Evolutionary conservation across 2,797 vertebrate genomes (phyloP).

Genomic region (Streptopelia turtur): DNA sequence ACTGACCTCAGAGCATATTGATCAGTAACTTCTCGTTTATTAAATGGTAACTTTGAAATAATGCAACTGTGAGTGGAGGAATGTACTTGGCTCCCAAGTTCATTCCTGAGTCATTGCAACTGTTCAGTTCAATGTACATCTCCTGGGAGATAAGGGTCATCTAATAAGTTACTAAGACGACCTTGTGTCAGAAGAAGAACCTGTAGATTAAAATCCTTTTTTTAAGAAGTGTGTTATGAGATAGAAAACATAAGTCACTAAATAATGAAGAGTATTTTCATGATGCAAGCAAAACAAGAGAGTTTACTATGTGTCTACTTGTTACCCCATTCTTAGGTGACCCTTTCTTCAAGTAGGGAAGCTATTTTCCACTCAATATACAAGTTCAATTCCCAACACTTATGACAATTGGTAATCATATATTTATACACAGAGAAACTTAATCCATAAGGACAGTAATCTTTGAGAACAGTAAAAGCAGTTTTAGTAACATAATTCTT

Average conservation of each 20-base stretch:
- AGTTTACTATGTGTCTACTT: not conserved
- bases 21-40: not conserved
- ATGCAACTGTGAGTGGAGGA: not conserved
- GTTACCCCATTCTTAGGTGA: not conserved
- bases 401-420: not conserved
- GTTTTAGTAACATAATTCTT: not conserved
- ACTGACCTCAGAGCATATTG: not conserved
- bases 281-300: not conserved
- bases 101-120: not conserved
- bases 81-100: not conserved
- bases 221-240: not conserved
- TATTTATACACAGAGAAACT: not conserved
- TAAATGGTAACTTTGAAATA: not conserved
- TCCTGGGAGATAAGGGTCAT: not conserved
- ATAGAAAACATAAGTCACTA: not conserved
- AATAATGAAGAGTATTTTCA: not conserved
- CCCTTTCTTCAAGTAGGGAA: not conserved
- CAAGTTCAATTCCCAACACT: not conserved
- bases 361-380: not conserved
- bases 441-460: not conserved
- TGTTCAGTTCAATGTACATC: not conserved
- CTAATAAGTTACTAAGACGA: not conserved
- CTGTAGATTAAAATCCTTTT: not conserved
- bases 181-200: not conserved
- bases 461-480: not conserved